Percentiles rank a stretch among this genome's conserved stretches.
phyloP scores from a whole-genome alignment of 2,888 invertebrate species.

The Ptychoptera albimana region DNA sequence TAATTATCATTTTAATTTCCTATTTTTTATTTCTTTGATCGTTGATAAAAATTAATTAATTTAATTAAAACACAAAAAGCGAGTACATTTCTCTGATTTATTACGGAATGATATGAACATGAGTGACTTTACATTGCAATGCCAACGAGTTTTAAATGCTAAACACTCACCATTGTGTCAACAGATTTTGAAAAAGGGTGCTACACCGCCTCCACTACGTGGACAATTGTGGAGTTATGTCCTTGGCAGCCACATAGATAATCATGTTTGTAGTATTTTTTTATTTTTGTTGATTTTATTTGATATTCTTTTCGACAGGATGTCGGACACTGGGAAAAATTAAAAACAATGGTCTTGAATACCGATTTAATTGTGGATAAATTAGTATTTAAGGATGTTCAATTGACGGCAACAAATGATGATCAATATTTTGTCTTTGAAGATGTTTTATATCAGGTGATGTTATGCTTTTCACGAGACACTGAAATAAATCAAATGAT shows the following conservation, averaged over 20 bases:
- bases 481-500: slow-evolving; percentile 60
- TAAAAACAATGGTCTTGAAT: slow-evolving; percentile 68
- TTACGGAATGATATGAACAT: slow-evolving; percentile 18
- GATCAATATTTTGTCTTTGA: slow-evolving; percentile 97
- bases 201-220: slow-evolving; percentile 40
- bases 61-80: slow-evolving; percentile 9
- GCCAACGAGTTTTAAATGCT: slow-evolving; percentile 57
- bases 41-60: background rate
- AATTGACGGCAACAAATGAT: slow-evolving; percentile 89
- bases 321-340: slow-evolving; percentile 54
- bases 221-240: slow-evolving; percentile 77
- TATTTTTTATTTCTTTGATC: too few species aligned
- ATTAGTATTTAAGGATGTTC: slow-evolving; percentile 89
- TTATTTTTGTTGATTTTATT: slow-evolving; percentile 1
- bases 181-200: slow-evolving; percentile 60
- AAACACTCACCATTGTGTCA: slow-evolving; percentile 79
- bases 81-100: slow-evolving; percentile 23
- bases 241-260: slow-evolving; percentile 59
- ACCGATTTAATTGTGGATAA: slow-evolving; percentile 89
- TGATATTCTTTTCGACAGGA: slow-evolving; percentile 37
- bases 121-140: slow-evolving; percentile 50
- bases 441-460: slow-evolving; percentile 83
- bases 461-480: slow-evolving; percentile 86
- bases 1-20: too few species aligned
- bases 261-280: slow-evolving; percentile 34